Evolutionary conservation across 2,888 invertebrate species (phyloP), one percentile per base, ranked within the genome.

Genomic region (Sarcophaga carnaria): DNA sequence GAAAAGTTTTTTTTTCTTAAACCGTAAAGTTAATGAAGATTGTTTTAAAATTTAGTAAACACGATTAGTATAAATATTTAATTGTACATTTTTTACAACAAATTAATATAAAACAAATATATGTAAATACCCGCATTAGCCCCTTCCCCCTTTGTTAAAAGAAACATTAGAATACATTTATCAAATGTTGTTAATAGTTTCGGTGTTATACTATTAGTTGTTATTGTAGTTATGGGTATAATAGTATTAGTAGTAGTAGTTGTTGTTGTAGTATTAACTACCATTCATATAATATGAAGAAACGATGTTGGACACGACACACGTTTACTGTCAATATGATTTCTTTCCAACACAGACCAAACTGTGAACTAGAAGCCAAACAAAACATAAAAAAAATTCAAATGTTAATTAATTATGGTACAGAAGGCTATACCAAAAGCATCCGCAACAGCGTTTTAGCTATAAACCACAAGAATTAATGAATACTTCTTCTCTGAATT

Each of bases 271-370:
- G 64, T 66, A 59, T 66, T 64, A 70, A 71, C 63, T 49, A 59
- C 54, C 71, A 72, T 70, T 64, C 37, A 64, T 63, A 64, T 49
- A 25, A 25, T 17, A 25, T 66, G 37, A 10, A 3, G n/a, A 22
- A 72, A 66, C 64, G 20, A 59, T 64, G 59, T 14, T 60, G 59
- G 70, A 80, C 80, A 62, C 62, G 83, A 60, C 83, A 81, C 87
- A 87, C 83, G 78, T 87, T 84, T 22, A 70, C 80, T 87, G 87
- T 86, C 86, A 86, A 80, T 63, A 72, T 80, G 59, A 54, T 12
- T 54, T 14, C 17, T 11, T 72, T 66, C 37, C 66, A 72, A 20
- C 10, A 64, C 64, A 17, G 67, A 5, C 27, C 25, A 49, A 37
- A 37, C 54, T 12, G 14, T 54, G 12, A 54, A 49, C 14, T 49